Evolutionary conservation across 2,797 vertebrate genomes (phyloP).

Genomic region (Betta splendens): DNA sequence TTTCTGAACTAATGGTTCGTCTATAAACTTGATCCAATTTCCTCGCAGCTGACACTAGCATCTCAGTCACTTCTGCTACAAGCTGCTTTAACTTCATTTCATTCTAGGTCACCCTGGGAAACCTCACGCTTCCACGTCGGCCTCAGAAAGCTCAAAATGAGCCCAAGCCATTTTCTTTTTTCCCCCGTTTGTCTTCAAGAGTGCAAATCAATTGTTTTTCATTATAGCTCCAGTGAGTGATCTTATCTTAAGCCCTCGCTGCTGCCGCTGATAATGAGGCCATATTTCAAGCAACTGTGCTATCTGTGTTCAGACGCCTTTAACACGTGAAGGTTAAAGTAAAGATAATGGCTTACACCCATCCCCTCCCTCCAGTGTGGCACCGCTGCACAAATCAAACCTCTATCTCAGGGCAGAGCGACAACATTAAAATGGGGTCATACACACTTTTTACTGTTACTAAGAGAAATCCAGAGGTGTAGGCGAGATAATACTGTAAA

Average conservation of each 20-base stretch:
- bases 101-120: constrained; percentile 58
- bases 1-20: constrained; percentile 46
- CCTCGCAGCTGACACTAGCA: constrained; percentile 16
- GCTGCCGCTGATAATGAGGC: constrained; percentile 71
- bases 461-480: constrained; percentile 28
- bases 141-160: constrained; percentile 22
- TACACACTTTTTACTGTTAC: constrained; percentile 34
- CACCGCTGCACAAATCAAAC: constrained; percentile 69
- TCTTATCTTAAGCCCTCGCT: constrained; percentile 66
- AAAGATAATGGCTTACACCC: constrained; percentile 65
- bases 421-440: constrained; percentile 68
- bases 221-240: constrained; percentile 66
- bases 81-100: constrained; percentile 47
- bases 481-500: constrained; percentile 42
- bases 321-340: constrained; percentile 79
- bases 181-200: constrained; percentile 45
- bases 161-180: constrained; percentile 30
- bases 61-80: constrained; percentile 31
- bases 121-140: constrained; percentile 15
- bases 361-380: constrained; percentile 39
- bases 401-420: constrained; percentile 61
- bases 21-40: constrained; percentile 51
- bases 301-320: constrained; percentile 64
- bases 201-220: constrained; percentile 77
- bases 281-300: constrained; percentile 69